Evolutionary conservation across 2,797 vertebrate genomes (phyloP).

Genomic region (Phoebastria nigripes): DNA sequence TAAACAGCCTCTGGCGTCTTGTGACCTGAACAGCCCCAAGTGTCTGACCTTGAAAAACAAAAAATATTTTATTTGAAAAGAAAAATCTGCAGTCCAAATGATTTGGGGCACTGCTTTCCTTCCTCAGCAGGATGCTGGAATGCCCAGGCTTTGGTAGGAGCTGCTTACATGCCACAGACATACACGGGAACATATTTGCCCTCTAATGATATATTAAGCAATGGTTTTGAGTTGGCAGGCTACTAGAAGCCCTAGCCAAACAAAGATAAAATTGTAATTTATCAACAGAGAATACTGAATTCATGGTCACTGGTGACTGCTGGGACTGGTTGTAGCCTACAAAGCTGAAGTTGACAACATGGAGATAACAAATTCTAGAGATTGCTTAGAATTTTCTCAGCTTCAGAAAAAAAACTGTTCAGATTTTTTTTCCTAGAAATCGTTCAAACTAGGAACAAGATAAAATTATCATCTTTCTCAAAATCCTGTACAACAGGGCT

Average conservation of each 20-base stretch:
- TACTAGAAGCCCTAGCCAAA: conserved; percentile 44
- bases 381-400: neutral
- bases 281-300: conserved; percentile 38
- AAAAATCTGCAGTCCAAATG: conserved; percentile 20
- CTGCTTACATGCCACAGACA: neutral
- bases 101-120: conserved; percentile 21
- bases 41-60: conserved; percentile 44
- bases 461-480: neutral
- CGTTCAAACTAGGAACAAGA: neutral
- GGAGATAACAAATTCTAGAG: neutral
- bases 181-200: neutral
- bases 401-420: neutral
- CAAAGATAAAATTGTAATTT: conserved; percentile 51
- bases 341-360: neutral
- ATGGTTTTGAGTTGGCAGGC: conserved; percentile 49
- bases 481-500: neutral
- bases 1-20: conserved; percentile 30
- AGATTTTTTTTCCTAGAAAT: neutral
- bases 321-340: neutral
- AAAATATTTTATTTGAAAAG: conserved; percentile 42
- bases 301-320: neutral
- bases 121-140: conserved; percentile 41
- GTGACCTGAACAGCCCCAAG: conserved; percentile 34
- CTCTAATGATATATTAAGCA: conserved; percentile 45
- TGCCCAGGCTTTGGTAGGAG: conserved; percentile 6